Evolutionary conservation across 1,140 invertebrate species (phyloP).

Genomic region (Bombyx mori): DNA sequence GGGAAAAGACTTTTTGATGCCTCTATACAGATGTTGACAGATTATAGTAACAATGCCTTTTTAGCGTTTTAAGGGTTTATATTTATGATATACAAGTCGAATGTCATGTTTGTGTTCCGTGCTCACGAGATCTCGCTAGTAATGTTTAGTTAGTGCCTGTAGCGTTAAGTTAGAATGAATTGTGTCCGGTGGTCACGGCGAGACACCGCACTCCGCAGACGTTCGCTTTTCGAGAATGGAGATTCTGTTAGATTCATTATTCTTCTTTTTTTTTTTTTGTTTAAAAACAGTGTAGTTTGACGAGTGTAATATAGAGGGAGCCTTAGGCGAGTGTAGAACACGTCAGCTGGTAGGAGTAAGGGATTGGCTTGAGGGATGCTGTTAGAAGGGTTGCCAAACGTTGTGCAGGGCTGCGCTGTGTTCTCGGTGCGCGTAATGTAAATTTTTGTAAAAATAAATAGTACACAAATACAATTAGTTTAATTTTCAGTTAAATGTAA

Average conservation of each 20-base stretch:
- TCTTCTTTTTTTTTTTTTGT: constrained; percentile 10
- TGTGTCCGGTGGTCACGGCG: constrained; percentile 26
- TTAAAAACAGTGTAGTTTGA: constrained; percentile 16
- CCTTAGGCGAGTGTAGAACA: constrained; percentile 12
- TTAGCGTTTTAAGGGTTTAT: constrained; percentile 43
- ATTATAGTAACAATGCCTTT: constrained; percentile 41
- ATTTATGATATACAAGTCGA: constrained; percentile 21
- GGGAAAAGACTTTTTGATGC: constrained; percentile 26
- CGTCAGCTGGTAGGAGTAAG: constrained; percentile 1
- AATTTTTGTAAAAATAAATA: too few relatives aligned
- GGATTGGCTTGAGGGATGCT: background rate
- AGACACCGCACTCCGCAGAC: constrained; percentile 23
- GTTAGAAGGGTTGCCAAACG: too few relatives aligned
- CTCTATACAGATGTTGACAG: constrained; percentile 46
- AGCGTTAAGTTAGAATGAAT: constrained; percentile 60
- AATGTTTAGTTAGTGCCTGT: constrained; percentile 65
- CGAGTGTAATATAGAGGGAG: constrained; percentile 18
- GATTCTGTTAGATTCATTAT: constrained; percentile 23
- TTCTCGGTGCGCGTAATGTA: too few relatives aligned
- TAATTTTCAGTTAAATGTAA: too few relatives aligned
- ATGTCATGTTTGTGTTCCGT: constrained; percentile 58
- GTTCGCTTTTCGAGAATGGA: constrained; percentile 21
- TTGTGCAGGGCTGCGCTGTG: too few relatives aligned
- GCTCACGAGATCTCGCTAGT: constrained; percentile 69
- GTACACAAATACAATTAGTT: too few relatives aligned